Evolutionary conservation across 2,888 invertebrate genomes (phyloP).

Genomic region (Leptura quadrifasciata): DNA sequence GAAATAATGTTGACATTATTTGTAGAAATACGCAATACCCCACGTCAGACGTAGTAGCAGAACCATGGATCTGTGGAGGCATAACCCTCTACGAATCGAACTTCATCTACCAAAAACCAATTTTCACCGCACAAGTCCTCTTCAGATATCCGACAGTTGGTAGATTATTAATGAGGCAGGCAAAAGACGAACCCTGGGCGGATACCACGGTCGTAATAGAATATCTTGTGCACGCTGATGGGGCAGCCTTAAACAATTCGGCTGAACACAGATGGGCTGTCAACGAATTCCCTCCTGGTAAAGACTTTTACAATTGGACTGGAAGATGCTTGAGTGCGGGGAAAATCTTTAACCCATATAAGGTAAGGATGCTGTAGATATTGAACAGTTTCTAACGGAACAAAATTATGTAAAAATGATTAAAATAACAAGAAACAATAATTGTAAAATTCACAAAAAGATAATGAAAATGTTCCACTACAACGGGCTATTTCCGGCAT

Average conservation of each 20-base stretch:
- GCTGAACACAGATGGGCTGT: constrained; percentile 89
- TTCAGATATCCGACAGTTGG: constrained; percentile 90
- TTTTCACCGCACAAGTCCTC: constrained; percentile 87
- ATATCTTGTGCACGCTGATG: constrained; percentile 91
- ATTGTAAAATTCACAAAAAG: too few relatives aligned
- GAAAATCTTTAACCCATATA: constrained; percentile 85
- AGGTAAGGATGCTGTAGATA: constrained; percentile 70
- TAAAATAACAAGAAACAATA: too few relatives aligned
- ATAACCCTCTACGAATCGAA: constrained; percentile 80
- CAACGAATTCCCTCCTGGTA: constrained; percentile 86
- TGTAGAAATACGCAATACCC: constrained; percentile 75
- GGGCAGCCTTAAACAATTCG: constrained; percentile 84
- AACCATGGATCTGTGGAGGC: constrained; percentile 81
- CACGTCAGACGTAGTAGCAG: constrained; percentile 70
- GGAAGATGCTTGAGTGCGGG: constrained; percentile 89
- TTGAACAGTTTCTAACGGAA: constrained; percentile 12
- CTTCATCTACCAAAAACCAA: constrained; percentile 81
- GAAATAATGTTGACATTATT: too few relatives aligned
- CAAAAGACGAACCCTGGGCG: constrained; percentile 85
- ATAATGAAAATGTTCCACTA: too few relatives aligned
- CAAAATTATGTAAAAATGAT: too few relatives aligned
- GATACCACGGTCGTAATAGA: constrained; percentile 91
- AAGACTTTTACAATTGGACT: constrained; percentile 94
- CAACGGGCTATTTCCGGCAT: too few relatives aligned
- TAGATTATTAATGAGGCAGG: constrained; percentile 87